A percentile compares a stretch with the other conserved stretches of the same genome.
Evolutionary conservation across 2,888 invertebrate genomes (phyloP).

Genomic region (Saturnia pavonia): DNA sequence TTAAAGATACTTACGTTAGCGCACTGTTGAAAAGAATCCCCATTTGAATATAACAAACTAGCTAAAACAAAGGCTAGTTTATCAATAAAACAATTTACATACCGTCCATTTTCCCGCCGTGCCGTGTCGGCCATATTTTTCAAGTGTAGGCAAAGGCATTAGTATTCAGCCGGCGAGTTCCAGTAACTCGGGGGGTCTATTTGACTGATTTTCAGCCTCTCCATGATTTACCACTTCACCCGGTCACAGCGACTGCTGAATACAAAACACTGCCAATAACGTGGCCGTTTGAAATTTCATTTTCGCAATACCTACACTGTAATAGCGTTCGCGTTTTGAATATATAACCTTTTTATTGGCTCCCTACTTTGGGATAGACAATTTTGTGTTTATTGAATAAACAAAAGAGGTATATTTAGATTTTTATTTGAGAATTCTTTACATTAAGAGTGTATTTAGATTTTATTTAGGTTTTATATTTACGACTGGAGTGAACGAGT

Average conservation of each 20-base stretch:
- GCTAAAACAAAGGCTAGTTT: not conserved
- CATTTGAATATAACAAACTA: not conserved
- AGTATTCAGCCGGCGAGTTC: constrained; percentile 61
- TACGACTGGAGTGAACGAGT: too few relatives aligned
- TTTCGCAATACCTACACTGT: constrained; percentile 49
- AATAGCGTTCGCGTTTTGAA: constrained; percentile 54
- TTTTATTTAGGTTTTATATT: too few relatives aligned
- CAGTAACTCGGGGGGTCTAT: constrained; percentile 75
- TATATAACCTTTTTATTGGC: constrained; percentile 60
- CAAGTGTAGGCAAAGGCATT: constrained; percentile 44
- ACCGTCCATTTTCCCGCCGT: constrained; percentile 30
- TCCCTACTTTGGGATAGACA: constrained; percentile 29
- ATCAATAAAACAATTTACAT: constrained; percentile 10
- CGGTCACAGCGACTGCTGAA: constrained; percentile 73
- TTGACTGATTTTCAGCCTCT: constrained; percentile 81
- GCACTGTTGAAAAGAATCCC: not conserved
- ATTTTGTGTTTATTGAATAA: constrained; percentile 9
- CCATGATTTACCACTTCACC: constrained; percentile 81
- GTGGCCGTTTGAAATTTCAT: constrained; percentile 72
- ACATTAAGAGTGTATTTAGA: too few relatives aligned
- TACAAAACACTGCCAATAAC: constrained; percentile 65
- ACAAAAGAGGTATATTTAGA: constrained; percentile 28
- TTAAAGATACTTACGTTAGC: too few relatives aligned
- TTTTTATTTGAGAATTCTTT: too few relatives aligned
- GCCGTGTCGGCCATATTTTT: constrained; percentile 39